Evolutionary conservation across 2,113 vertebrate species (phyloP).

Genomic region (Bujurquina vittata): DNA sequence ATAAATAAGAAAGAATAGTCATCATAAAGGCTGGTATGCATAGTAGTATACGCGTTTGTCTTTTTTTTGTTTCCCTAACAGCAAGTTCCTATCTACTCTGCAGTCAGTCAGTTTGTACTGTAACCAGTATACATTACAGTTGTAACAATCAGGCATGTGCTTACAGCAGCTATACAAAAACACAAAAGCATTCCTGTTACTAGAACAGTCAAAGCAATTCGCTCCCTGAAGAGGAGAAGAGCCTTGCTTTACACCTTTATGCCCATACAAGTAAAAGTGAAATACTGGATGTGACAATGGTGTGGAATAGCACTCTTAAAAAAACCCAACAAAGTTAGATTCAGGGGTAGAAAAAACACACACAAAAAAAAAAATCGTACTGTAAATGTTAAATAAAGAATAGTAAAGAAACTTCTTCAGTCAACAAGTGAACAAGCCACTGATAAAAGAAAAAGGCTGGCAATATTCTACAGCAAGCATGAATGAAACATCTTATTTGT

Average conservation of each 20-base stretch:
- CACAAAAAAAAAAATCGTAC: background rate
- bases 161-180: conserved; percentile 48
- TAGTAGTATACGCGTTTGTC: conserved; percentile 50
- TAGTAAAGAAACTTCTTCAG: background rate
- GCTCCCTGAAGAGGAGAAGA: background rate
- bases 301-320: background rate
- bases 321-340: background rate
- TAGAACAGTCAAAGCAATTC: conserved; percentile 15
- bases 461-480: conserved; percentile 2
- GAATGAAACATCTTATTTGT: background rate
- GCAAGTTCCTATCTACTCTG: conserved; percentile 20
- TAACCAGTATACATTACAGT: conserved; percentile 11
- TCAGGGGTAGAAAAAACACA: background rate
- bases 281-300: background rate
- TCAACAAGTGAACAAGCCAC: conserved; percentile 6
- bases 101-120: conserved; percentile 18
- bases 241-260: background rate
- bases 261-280: background rate
- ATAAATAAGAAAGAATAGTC: conserved; percentile 48
- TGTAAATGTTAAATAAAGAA: conserved; percentile 4
- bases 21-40: conserved; percentile 62
- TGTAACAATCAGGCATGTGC: conserved; percentile 10
- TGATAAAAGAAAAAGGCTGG: background rate
- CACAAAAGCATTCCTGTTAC: conserved; percentile 3
- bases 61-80: conserved; percentile 4